These are phyloP conservation scores for Typhlichthys subterraneus DNA, from an alignment of 2,797 vertebrate genomes.

Conservation along the genomic window DNA sequence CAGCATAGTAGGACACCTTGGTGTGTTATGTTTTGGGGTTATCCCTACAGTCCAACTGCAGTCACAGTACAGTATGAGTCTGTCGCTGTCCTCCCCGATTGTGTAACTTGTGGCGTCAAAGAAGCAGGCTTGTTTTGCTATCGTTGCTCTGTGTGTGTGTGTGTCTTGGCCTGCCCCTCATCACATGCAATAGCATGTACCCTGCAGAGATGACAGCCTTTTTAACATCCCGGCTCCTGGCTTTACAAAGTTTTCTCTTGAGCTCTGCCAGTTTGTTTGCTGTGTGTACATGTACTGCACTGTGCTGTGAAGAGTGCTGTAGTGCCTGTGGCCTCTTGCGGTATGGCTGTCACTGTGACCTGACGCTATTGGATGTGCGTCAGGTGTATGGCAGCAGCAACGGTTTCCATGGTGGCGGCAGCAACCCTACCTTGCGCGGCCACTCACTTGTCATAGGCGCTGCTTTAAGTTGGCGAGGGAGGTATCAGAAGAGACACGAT, in stretches of 20 bases:
- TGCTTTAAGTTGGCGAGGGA: conserved; percentile 56
- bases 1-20: conserved; percentile 3
- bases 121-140: not conserved
- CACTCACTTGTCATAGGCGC: conserved; percentile 69
- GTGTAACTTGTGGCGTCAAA: conserved; percentile 4
- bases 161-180: conserved; percentile 17
- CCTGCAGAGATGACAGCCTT: not conserved
- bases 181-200: not conserved
- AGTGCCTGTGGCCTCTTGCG: conserved; percentile 46
- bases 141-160: not conserved
- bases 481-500: no score
- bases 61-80: not conserved
- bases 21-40: not conserved
- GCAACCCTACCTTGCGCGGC: conserved; percentile 58
- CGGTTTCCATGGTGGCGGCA: conserved; percentile 61
- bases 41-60: not conserved
- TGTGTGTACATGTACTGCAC: not conserved
- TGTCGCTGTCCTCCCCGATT: not conserved
- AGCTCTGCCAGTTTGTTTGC: not conserved
- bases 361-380: conserved; percentile 82
- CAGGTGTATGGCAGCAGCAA: conserved; percentile 74
- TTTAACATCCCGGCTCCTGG: not conserved
- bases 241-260: not conserved
- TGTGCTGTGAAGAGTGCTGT: conserved; percentile 1
- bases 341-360: conserved; percentile 54